A percentile compares a stretch with the other conserved stretches of the same genome.
phyloP scores from a whole-genome alignment of 2,888 invertebrate species.

The Drosophila neotestacea region DNA sequence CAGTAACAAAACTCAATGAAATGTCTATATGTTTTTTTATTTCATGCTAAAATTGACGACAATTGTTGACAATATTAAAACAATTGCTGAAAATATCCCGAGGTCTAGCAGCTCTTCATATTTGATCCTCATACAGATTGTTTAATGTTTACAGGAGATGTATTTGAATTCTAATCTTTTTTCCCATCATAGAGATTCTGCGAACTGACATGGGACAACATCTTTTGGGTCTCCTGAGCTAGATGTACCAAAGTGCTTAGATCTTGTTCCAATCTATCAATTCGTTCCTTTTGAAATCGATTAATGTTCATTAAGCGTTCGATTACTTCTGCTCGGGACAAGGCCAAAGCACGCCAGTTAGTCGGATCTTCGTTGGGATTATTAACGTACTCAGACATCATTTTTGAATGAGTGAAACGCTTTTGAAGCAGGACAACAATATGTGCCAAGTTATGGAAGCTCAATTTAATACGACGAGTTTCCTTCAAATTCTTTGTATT shows the following conservation, averaged over 20 bases:
- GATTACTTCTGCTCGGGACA: constrained; percentile 31
- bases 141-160: too few relatives aligned
- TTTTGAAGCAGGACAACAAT: constrained; percentile 37
- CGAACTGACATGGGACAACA: constrained; percentile 26
- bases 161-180: neutral
- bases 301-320: constrained; percentile 32
- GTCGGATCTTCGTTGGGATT: constrained; percentile 22
- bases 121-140: neutral
- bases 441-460: constrained; percentile 34
- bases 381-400: constrained; percentile 12
- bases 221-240: constrained; percentile 43
- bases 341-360: constrained; percentile 55
- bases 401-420: constrained; percentile 6
- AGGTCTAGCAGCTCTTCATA: neutral
- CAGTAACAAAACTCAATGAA: neutral
- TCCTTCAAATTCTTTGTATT: neutral
- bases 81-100: neutral
- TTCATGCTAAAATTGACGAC: too few relatives aligned
- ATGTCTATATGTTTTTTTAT: too few relatives aligned
- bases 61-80: neutral
- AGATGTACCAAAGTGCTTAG: constrained; percentile 34
- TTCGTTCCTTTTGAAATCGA: constrained; percentile 45
- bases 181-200: neutral
- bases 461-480: neutral
- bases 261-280: constrained; percentile 42